Base-by-base conservation (phyloP, 1,140 invertebrate genomes). In the Marisa cornuarietis region DNA sequence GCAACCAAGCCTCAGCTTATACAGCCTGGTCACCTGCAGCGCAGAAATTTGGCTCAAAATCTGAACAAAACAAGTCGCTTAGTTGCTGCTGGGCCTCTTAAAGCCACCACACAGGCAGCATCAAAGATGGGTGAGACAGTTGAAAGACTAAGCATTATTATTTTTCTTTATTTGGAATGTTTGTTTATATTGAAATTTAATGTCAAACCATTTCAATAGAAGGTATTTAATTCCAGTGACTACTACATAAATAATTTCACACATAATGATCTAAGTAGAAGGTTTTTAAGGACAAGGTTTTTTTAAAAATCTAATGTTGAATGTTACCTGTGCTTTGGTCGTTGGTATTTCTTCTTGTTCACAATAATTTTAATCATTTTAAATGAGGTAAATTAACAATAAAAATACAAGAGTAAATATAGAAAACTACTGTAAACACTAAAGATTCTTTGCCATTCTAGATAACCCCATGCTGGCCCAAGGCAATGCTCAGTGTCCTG, bases 21-120 rank as follows among this genome's bases (percentile, higher is more conserved):
- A 74, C 79, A 84, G 51, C 83, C 83, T 1, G 75, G 83, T 24
- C 73, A 81, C 54, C 63, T 84, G 2, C 81, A 83, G 72, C 71
- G 71, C 31, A 73, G 58, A 24, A 62, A 31, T 24, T 31, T 79
- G 20, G 78, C 78, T 16, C 54, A 58, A 1, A 58, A 18, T 58
- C 22, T 73, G 54, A 69, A 31, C 58, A 54, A 71, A 24, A 69
- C 24, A 26, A 72, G 11, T 16, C 16, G 42, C 14, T 9, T 26
- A 49, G 62, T 22, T n/a, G 52, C 63, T n/a, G 26, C 52, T 63
- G 78, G 78, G 16, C 78, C 78, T 58, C 7, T 79, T 18, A 79
- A 65, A 26, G 76, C n/a, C 26, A 13, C 75, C n/a, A 49, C 75
- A 6, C 75, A 76, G 75, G 42, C 65, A 2, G 58, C 16, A 22